phyloP scores from a whole-genome alignment of 1,140 invertebrate species.

The Drosophila kohkoa region DNA sequence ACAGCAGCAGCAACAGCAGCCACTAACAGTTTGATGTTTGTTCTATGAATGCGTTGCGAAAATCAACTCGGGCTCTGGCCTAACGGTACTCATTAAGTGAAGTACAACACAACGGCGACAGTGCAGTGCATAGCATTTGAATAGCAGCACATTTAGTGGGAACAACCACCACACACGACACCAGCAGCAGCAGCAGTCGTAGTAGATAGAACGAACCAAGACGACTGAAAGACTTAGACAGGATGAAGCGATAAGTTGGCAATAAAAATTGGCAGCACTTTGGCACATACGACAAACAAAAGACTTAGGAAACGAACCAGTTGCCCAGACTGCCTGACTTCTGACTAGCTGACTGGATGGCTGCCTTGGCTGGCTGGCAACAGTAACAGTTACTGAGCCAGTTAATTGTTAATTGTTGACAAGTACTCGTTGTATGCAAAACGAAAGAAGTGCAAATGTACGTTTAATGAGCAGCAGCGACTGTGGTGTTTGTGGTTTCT shows the following conservation, averaged over 20 bases:
- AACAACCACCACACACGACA: constrained; percentile 66
- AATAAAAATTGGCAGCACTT: constrained; percentile 82
- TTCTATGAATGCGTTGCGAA: constrained; percentile 75
- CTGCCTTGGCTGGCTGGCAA: background rate
- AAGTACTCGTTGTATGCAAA: constrained; percentile 58
- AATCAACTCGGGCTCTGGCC: constrained; percentile 42
- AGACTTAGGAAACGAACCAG: constrained; percentile 66
- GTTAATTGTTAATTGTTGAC: constrained; percentile 81
- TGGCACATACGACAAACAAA: constrained; percentile 71
- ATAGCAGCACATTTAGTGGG: constrained; percentile 51
- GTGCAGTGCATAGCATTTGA: constrained; percentile 28
- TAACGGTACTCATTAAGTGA: constrained; percentile 81
- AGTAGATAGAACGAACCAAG: constrained; percentile 11
- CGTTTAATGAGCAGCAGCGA: constrained; percentile 69
- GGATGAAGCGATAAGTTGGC: constrained; percentile 77
- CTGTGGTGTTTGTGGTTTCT: constrained; percentile 29
- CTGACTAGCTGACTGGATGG: background rate
- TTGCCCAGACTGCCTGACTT: constrained; percentile 20
- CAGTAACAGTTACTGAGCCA: constrained; percentile 61
- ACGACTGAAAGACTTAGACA: constrained; percentile 30
- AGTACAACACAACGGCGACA: constrained; percentile 55
- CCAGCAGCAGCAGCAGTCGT: constrained; percentile 18
- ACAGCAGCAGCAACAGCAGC: constrained; percentile 32
- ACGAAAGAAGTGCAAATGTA: constrained; percentile 74
- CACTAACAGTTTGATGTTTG: constrained; percentile 73